Base-by-base conservation (phyloP, 2,797 vertebrate genomes). In the Pipistrellus nathusii region DNA sequence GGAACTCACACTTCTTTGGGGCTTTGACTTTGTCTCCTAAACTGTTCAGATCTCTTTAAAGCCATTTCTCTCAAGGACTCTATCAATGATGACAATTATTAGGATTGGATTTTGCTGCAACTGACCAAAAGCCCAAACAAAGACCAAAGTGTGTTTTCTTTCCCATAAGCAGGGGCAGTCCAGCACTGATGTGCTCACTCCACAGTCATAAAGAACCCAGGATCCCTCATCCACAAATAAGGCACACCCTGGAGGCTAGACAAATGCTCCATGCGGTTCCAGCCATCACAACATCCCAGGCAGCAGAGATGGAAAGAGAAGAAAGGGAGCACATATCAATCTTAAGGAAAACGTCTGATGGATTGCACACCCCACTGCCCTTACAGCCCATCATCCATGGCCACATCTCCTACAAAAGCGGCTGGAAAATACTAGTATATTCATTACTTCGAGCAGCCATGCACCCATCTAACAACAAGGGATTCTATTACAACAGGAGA, bases 11-110 rank as follows among this genome's bases (percentile, higher is more conserved):
- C 55, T 89, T 32, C 23, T 71, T 57, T 27, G 4, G 27, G 48
- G 38, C 32, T 53, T 86, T 90, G 23, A 66, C 7, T 88, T 94
- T 94, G 69, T 20, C 75, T 94, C 46, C 80, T 86, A 53, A 94
- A 94, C 53, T 87, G 53, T 68, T 81, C 76, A n/a, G 12, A 32
- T 68, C 41, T 71, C 57, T 59, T 88, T 77, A 95, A 86, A 89
- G 25, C 6, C 38, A 75, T 53, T 35, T 83, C 73, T 88, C 73
- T 75, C 48, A 25, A 59, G 57, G 25, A 30, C 25, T 59, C 57
- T 59, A 59, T 59, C 57, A 59, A 59, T 80, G 64, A 44, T 55
- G n/a, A 82, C 75, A 38, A 83, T 94, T 82, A 41, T 78, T 57
- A 91, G 21, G 23, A 85, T n/a, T 85, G 15, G 46, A 35, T 94